phyloP scores from a whole-genome alignment of 2,888 invertebrate species.

The Steinernema scapterisci region DNA sequence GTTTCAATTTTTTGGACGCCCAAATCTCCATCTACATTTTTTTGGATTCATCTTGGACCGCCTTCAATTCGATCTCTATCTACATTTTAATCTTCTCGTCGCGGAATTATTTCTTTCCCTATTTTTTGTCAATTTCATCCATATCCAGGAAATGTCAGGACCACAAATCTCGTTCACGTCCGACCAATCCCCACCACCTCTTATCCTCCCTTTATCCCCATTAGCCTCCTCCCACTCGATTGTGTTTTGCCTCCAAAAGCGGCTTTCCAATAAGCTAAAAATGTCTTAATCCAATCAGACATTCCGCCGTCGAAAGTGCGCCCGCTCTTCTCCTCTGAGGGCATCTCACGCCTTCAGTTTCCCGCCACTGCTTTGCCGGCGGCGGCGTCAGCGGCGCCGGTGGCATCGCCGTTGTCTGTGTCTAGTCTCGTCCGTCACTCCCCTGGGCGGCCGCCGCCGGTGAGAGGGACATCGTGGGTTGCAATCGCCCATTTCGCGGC shows the following conservation, averaged over 20 bases:
- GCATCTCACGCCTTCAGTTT: not conserved
- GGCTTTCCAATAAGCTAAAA: not conserved
- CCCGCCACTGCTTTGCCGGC: not conserved
- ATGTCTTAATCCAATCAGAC: conserved; percentile 6
- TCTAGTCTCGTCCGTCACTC: conserved; percentile 13
- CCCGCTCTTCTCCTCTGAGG: not conserved
- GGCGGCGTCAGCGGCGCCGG: not conserved
- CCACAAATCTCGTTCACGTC: too few species aligned
- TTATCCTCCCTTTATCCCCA: too few species aligned
- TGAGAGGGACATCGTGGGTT: not conserved
- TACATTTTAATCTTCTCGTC: not conserved
- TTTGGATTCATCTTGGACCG: too few species aligned
- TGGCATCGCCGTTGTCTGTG: not conserved
- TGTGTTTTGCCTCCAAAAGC: not conserved
- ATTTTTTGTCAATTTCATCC: too few species aligned
- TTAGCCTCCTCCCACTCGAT: not conserved
- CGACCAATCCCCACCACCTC: too few species aligned
- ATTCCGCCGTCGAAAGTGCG: not conserved
- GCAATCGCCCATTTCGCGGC: not conserved
- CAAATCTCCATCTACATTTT: too few species aligned
- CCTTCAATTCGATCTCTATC: too few species aligned
- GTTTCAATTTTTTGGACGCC: not conserved
- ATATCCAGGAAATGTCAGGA: too few species aligned
- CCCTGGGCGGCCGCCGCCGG: not conserved
- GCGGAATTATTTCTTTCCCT: not conserved